phyloP scores from a whole-genome alignment of 2,113 vertebrate genomes.

The Melanocharis versteri region DNA sequence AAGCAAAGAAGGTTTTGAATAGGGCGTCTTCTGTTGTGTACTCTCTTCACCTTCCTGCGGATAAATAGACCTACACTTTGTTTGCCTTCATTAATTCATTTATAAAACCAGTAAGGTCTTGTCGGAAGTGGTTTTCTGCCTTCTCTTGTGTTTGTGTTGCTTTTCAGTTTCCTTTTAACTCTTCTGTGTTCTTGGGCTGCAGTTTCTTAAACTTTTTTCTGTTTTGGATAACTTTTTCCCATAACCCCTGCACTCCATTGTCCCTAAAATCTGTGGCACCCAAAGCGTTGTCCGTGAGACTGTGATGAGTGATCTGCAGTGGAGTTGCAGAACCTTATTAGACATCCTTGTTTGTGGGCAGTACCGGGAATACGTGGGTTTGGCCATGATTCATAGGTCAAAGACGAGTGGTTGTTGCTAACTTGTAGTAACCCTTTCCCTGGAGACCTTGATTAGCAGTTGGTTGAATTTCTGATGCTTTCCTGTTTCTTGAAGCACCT shows the following conservation, averaged over 20 bases:
- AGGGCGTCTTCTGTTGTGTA: not conserved
- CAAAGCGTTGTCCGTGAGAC: accelerated
- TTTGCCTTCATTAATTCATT: constrained; percentile 18
- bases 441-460: not conserved
- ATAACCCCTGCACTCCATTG: not conserved
- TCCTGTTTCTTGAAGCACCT: not conserved
- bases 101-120: not conserved
- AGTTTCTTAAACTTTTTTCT: not conserved
- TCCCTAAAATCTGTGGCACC: not conserved
- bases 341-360: not conserved
- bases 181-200: not conserved
- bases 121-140: not conserved
- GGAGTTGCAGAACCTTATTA: not conserved
- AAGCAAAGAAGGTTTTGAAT: constrained; percentile 35
- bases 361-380: not conserved
- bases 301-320: not conserved
- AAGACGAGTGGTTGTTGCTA: not conserved
- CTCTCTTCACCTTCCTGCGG: constrained; percentile 4
- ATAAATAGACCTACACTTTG: not conserved
- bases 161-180: not conserved
- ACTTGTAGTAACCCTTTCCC: not conserved
- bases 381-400: not conserved
- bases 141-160: not conserved
- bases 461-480: not conserved
- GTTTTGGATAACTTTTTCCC: not conserved